Conservation (phyloP, 2,888 invertebrate species). For the Anthoptus insignis region DNA sequence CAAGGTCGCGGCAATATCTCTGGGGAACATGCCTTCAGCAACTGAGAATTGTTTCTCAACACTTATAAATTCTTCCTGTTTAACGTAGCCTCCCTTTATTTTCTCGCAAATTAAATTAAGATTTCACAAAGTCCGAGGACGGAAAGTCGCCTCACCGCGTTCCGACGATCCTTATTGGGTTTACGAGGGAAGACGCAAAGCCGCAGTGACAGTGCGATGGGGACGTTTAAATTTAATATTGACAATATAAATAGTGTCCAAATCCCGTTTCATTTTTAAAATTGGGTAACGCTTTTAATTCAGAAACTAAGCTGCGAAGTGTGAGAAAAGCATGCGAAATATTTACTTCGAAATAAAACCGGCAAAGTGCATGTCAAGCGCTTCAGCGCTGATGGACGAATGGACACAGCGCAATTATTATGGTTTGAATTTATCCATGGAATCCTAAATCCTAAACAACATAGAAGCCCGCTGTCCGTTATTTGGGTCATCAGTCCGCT, state of each 20-base stretch:
- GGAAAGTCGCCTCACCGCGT: slow-evolving; percentile 47
- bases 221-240: slow-evolving; percentile 28
- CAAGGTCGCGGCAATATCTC: slow-evolving; percentile 51
- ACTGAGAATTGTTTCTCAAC: slow-evolving; percentile 48
- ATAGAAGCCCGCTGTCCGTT: too few species aligned
- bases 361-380: too few species aligned
- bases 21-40: slow-evolving; percentile 34
- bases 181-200: slow-evolving; percentile 51
- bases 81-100: slow-evolving; percentile 60
- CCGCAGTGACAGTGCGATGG: slow-evolving; percentile 23
- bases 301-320: too few species aligned
- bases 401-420: too few species aligned
- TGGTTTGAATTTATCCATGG: too few species aligned
- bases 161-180: slow-evolving; percentile 72
- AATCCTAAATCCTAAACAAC: too few species aligned
- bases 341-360: too few species aligned
- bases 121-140: slow-evolving; percentile 62
- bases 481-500: too few species aligned
- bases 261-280: background rate
- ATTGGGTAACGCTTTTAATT: background rate
- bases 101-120: slow-evolving; percentile 70
- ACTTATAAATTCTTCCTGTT: slow-evolving; percentile 60
- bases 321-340: too few species aligned
- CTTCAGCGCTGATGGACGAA: too few species aligned
- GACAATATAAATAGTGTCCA: slow-evolving; percentile 16